phyloP scores from a whole-genome alignment of 1,140 invertebrate genomes.

The Rhizoglyphus robini region DNA sequence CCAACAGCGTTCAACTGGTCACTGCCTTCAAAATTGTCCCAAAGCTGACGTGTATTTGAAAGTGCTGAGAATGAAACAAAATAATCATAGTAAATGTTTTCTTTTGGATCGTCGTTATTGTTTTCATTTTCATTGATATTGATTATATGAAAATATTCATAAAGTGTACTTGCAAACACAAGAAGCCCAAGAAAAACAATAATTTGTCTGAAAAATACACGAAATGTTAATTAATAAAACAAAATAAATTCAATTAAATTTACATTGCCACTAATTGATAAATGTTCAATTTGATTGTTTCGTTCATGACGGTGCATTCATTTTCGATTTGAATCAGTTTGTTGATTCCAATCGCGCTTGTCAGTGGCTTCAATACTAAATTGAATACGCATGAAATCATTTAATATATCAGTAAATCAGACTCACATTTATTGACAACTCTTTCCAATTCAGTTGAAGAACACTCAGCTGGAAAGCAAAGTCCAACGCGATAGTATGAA shows the following conservation, averaged over 20 bases:
- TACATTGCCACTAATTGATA: neutral
- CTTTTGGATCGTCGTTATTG: neutral
- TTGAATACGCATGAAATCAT: neutral
- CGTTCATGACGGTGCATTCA: neutral
- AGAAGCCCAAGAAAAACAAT: neutral
- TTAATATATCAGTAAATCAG: neutral
- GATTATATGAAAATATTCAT: neutral
- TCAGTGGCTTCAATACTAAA: neutral
- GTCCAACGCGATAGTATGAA: neutral
- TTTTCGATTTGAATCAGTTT: neutral
- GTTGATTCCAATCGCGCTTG: no score
- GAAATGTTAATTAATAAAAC: no score
- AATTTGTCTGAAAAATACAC: slow-evolving; percentile 1
- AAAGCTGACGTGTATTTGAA: neutral
- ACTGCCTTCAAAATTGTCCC: neutral
- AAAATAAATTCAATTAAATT: no score
- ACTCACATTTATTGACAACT: slow-evolving; percentile 9
- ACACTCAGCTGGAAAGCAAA: slow-evolving; percentile 4
- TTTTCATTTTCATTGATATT: neutral
- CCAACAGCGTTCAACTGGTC: neutral
- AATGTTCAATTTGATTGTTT: neutral
- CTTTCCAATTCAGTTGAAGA: neutral
- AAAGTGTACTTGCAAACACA: neutral
- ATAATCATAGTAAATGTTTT: neutral
- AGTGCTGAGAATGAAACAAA: neutral